These are phyloP conservation scores for Hetaerina titia DNA, from an alignment of 2,888 invertebrate species.

Conservation along the genomic window DNA sequence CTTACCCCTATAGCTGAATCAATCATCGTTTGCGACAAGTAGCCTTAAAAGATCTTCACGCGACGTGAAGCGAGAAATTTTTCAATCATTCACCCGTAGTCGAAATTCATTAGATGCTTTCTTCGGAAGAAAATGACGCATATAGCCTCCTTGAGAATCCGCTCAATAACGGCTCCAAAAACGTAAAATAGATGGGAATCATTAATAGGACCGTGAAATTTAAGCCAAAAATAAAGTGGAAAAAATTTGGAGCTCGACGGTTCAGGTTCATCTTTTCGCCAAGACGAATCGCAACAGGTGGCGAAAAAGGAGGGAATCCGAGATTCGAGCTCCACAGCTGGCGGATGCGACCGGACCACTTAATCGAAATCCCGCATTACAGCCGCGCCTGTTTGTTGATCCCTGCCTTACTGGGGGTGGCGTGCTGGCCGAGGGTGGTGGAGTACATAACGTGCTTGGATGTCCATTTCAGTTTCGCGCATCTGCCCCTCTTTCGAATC, in stretches of 20 bases:
- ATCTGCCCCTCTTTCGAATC: too few species aligned
- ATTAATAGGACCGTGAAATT: conserved; percentile 14
- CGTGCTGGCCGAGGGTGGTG: neutral
- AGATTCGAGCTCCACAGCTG: neutral
- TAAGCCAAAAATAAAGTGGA: neutral
- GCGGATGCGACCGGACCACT: neutral
- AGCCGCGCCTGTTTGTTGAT: neutral
- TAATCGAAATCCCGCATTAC: neutral
- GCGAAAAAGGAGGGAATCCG: neutral
- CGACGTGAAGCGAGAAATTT: too few species aligned
- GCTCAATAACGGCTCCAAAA: neutral
- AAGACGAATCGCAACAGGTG: conserved; percentile 27
- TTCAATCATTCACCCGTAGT: too few species aligned
- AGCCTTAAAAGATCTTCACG: too few species aligned
- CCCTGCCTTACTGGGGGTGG: neutral
- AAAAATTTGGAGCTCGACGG: neutral
- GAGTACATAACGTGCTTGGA: neutral
- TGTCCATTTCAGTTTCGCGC: too few species aligned
- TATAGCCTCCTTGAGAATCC: neutral
- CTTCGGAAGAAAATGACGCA: too few species aligned
- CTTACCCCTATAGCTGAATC: too few species aligned
- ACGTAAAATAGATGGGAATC: neutral
- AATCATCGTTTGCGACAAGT: too few species aligned
- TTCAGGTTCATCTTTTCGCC: neutral
- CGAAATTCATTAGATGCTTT: too few species aligned